A percentile compares a stretch with the other conserved stretches of the same genome.
phyloP scores from a whole-genome alignment of 2,797 vertebrate species.

The Octomys mimax region DNA sequence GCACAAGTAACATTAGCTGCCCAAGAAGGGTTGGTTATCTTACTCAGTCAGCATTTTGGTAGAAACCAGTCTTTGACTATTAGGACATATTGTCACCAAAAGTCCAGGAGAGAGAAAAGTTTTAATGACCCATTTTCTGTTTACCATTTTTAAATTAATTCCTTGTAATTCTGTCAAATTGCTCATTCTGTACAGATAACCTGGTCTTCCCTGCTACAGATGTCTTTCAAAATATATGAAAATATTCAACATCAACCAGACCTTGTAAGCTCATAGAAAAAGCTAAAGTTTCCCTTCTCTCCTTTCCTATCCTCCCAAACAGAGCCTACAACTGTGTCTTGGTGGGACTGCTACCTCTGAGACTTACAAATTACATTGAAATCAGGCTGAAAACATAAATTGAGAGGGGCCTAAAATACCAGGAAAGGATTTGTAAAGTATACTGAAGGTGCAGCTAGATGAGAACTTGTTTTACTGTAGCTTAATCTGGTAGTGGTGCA shows the following conservation, averaged over 20 bases:
- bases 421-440: not conserved
- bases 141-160: constrained; percentile 42
- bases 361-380: not conserved
- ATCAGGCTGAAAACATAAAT: not conserved
- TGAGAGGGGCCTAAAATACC: not conserved
- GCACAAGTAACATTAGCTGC: not conserved
- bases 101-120: not conserved
- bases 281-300: not conserved
- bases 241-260: constrained; percentile 2
- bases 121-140: not conserved
- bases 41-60: not conserved
- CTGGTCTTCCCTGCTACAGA: constrained; percentile 3
- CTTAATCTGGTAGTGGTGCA: not conserved
- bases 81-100: not conserved
- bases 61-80: not conserved
- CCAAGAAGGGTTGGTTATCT: not conserved
- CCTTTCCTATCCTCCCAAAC: not conserved
- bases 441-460: not conserved
- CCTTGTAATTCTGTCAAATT: not conserved
- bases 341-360: not conserved
- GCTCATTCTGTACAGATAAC: constrained; percentile 16
- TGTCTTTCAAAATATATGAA: constrained; percentile 42
- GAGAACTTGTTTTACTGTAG: not conserved
- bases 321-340: not conserved
- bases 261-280: not conserved